These are phyloP conservation scores for Enteromius radiatus DNA, from an alignment of 2,797 vertebrate genomes.

Conservation along the genomic window DNA sequence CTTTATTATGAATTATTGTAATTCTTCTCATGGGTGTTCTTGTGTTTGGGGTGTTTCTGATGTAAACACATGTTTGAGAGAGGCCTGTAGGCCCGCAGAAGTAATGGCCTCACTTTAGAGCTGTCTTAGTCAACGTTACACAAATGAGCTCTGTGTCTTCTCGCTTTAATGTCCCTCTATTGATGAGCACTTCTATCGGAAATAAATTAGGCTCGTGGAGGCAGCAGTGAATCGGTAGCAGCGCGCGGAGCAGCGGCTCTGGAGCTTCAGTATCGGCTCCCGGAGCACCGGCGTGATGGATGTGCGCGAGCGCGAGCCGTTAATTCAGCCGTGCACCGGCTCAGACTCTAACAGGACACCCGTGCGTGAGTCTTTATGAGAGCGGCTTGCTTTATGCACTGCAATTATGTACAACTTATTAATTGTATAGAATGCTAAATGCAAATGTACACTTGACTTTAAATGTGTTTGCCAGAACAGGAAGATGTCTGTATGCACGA, in stretches of 20 bases:
- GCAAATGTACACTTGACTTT: background rate
- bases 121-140: conserved; percentile 54
- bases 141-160: conserved; percentile 61
- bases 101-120: conserved; percentile 54
- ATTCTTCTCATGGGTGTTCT: background rate
- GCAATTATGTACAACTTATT: too few species aligned
- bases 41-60: background rate
- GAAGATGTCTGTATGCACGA: background rate
- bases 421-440: background rate
- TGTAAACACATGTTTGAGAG: background rate
- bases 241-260: conserved; percentile 39
- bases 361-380: conserved; percentile 41
- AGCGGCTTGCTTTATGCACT: background rate
- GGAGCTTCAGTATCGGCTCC: conserved; percentile 55
- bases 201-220: conserved; percentile 63
- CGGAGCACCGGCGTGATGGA: conserved; percentile 58
- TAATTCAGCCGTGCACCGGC: conserved; percentile 51
- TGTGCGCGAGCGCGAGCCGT: conserved; percentile 52
- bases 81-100: conserved; percentile 35
- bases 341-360: background rate
- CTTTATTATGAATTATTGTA: background rate
- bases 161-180: conserved; percentile 65
- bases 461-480: background rate
- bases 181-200: conserved; percentile 64
- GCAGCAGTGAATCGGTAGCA: conserved; percentile 56